Conservation (phyloP, 2,797 vertebrate genomes). For the Phaenicophaeus curvirostris region DNA sequence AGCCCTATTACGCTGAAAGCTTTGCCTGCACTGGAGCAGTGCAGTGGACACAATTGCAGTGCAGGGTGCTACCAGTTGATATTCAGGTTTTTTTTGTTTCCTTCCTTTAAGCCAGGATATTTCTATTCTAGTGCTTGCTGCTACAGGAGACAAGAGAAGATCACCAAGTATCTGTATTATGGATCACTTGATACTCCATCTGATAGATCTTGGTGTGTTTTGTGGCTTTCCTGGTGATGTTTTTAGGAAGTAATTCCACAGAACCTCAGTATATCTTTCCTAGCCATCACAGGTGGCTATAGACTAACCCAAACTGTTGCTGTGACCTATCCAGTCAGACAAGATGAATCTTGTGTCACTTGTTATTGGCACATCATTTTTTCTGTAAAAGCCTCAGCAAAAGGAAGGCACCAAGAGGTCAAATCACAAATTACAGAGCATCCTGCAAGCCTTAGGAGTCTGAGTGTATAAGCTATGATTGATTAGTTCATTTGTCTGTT, state of each 20-base stretch:
- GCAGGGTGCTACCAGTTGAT: neutral
- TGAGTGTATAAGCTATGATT: neutral
- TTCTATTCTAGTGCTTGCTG: neutral
- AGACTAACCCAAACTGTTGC: conserved; percentile 26
- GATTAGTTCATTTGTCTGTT: conserved; percentile 32
- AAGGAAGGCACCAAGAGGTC: conserved; percentile 36
- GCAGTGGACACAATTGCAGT: neutral
- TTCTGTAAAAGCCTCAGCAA: conserved; percentile 32
- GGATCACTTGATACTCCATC: rapidly evolving
- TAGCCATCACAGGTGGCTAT: neutral
- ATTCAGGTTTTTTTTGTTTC: neutral
- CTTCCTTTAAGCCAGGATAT: neutral
- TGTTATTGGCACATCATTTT: conserved; percentile 58
- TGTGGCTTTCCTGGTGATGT: neutral
- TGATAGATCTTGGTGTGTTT: neutral
- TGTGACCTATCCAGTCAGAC: conserved; percentile 54
- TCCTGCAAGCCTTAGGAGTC: conserved; percentile 8
- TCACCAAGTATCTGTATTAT: neutral
- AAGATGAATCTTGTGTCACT: conserved; percentile 66
- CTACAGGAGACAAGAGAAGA: neutral
- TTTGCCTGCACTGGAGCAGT: neutral
- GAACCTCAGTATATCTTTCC: conserved; percentile 11
- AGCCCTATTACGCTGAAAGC: neutral
- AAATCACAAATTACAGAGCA: conserved; percentile 54
- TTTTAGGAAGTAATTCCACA: conserved; percentile 1